Conservation (phyloP, 2,797 vertebrate genomes). For the Lutjanus argentimaculatus region DNA sequence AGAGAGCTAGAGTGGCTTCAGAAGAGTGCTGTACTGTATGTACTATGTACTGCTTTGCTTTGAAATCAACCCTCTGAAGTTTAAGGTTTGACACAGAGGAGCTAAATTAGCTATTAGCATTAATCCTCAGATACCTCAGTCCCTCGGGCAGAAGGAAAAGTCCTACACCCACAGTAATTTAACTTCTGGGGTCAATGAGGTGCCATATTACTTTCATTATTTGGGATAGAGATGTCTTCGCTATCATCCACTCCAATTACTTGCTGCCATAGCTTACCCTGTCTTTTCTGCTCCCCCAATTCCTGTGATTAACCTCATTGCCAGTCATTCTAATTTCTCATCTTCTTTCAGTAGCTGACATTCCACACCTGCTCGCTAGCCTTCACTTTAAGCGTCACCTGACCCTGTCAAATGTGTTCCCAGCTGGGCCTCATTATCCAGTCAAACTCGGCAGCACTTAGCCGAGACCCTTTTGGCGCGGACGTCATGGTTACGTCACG, state of each 20-base stretch:
- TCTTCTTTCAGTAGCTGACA: neutral
- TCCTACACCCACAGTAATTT: slow-evolving; percentile 40
- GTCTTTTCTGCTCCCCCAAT: neutral
- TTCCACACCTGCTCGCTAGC: slow-evolving; percentile 8
- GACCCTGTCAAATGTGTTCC: neutral
- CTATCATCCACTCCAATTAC: slow-evolving; percentile 42
- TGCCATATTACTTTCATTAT: slow-evolving; percentile 56
- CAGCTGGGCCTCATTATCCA: neutral
- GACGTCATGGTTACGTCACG: no score
- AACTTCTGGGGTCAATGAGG: slow-evolving; percentile 52
- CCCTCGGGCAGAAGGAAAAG: slow-evolving; percentile 27
- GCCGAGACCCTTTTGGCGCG: no score
- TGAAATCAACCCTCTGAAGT: slow-evolving; percentile 33
- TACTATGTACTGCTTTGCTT: neutral
- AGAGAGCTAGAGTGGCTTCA: neutral
- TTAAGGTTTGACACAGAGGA: slow-evolving; percentile 27
- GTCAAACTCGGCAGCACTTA: neutral
- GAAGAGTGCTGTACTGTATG: neutral
- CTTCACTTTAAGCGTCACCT: neutral
- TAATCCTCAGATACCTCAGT: slow-evolving; percentile 38
- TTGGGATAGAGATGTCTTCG: slow-evolving; percentile 13
- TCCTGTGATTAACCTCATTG: slow-evolving; percentile 24
- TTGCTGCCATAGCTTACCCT: slow-evolving; percentile 28
- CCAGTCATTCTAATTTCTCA: neutral
- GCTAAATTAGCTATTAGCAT: slow-evolving; percentile 51